Evolutionary conservation across 2,797 vertebrate genomes (phyloP).

Genomic region (Mus minutoides): DNA sequence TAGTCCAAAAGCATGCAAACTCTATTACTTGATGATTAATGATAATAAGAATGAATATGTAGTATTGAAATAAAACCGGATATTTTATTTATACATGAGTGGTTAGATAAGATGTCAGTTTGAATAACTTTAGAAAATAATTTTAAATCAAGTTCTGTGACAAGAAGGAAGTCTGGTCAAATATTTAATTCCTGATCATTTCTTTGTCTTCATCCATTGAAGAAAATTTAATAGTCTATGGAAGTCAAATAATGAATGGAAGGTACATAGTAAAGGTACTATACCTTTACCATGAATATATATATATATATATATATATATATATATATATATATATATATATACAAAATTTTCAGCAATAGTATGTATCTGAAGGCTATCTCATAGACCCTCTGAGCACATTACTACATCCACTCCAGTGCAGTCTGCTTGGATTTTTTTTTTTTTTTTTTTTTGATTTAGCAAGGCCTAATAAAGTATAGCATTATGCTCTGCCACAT

Average conservation of each 20-base stretch:
- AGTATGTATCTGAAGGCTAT: not conserved
- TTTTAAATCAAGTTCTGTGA: not conserved
- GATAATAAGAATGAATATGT: not conserved
- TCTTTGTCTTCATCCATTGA: not conserved
- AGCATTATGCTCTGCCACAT: not conserved
- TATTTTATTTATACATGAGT: not conserved
- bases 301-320: not conserved
- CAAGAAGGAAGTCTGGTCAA: not conserved
- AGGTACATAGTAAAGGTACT: not conserved
- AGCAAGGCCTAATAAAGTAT: not conserved
- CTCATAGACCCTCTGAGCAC: not conserved
- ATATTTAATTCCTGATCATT: not conserved
- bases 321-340: not conserved
- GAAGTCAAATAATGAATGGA: not conserved
- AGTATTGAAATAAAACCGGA: not conserved
- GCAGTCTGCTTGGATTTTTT: no score
- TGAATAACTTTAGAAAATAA: not conserved
- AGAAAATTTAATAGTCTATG: not conserved
- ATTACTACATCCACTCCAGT: not conserved
- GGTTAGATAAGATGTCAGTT: not conserved
- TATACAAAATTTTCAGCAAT: not conserved
- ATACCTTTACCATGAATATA: no score
- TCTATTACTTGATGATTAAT: not conserved
- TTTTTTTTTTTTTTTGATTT: no score
- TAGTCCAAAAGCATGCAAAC: not conserved